Evolutionary conservation across 2,797 vertebrate genomes (phyloP), one percentile per base, ranked within the genome.

Genomic region (Brachyrhaphis roseni): DNA sequence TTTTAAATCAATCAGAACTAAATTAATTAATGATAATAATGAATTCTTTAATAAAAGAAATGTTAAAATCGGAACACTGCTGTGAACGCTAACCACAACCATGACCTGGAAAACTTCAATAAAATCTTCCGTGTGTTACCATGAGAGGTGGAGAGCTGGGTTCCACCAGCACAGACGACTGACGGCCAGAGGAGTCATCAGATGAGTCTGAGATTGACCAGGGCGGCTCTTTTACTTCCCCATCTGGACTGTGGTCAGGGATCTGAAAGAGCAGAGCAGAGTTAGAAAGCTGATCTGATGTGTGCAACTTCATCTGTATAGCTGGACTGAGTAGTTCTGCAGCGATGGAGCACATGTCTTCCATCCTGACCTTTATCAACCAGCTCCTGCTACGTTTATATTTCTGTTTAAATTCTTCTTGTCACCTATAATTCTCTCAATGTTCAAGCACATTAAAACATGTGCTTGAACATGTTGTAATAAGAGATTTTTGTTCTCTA

Each of bases 131-230:
- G 20, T 71, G n/a, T 41, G 13, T 85, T 82, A 93, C 92, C 88
- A 80, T 90, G 1, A 87, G 80, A 46, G 64, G 72, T 31, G 78
- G 15, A 8, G 81, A 84, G 74, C 39, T 86, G 2, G 96, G 96
- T 39, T 95, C 95, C 46, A 94, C 79, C 1, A 93, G 94, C 18
- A 93, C 90, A 0, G 97, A 96, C 6, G 98, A 94, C 94, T 97
- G 97, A 11, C 97, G 98, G 85, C 98, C 98, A 78, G 97, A 98
- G 16, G 98, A 99, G 84, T 99, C 98, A 0, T 99, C 98, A 0
- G 97, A 99, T 1, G 98, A 99, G 83, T 98, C 98, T 0, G 98
- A 99, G 88, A 98, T 96, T 2, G 98, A 98, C 97, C 97, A 98
- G 0, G 97, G 97, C 0, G 97, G 97, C 79, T 98, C 97, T 0